A percentile compares a stretch with the other conserved stretches of the same genome.
phyloP scores from a whole-genome alignment of 2,113 vertebrate species.

The Scomber colias region DNA sequence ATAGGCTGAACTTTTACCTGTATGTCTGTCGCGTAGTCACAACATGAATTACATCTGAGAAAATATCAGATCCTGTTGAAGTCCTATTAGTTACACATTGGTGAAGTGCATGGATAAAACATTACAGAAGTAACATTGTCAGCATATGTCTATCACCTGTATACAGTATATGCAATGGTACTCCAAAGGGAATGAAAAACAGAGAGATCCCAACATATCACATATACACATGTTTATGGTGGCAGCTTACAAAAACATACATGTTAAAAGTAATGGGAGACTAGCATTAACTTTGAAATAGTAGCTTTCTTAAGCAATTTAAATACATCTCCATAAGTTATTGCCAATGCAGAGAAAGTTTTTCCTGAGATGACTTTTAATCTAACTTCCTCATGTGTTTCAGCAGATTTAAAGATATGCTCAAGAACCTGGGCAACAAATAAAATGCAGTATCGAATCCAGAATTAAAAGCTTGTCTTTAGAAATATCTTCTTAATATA shows the following conservation, averaged over 20 bases:
- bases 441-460: too few species aligned
- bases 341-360: not conserved
- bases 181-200: not conserved
- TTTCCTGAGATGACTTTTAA: not conserved
- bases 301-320: not conserved
- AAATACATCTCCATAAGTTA: not conserved
- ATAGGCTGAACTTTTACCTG: constrained; percentile 51
- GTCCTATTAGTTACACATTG: constrained; percentile 15
- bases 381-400: not conserved
- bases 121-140: constrained; percentile 2
- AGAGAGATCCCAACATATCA: not conserved
- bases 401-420: not conserved
- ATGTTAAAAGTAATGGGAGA: not conserved
- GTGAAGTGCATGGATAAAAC: constrained; percentile 24
- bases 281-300: not conserved
- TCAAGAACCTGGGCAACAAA: too few species aligned
- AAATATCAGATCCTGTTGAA: constrained; percentile 35
- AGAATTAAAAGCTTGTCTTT: too few species aligned
- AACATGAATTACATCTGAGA: constrained; percentile 41
- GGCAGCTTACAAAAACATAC: too few species aligned
- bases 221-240: not conserved
- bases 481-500: too few species aligned
- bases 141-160: not conserved
- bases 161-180: not conserved
- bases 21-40: constrained; percentile 15